These are phyloP conservation scores for Alexandromys fortis DNA, from an alignment of 2,113 vertebrate species.

Conservation along the genomic window DNA sequence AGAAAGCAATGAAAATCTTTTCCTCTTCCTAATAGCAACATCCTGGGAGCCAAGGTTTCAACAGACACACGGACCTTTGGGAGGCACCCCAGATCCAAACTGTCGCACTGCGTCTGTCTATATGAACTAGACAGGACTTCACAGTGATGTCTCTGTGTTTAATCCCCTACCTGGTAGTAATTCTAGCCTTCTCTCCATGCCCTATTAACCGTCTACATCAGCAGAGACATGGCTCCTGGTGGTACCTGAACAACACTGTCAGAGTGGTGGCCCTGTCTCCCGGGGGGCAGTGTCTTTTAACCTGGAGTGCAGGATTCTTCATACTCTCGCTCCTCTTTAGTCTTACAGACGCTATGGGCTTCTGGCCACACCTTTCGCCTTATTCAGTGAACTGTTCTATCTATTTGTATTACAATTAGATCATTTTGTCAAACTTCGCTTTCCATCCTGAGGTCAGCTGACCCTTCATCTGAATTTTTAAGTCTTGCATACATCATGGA, in stretches of 20 bases:
- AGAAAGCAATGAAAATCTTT: no score
- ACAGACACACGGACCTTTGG: not conserved
- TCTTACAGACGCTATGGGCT: not conserved
- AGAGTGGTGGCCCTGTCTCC: not conserved
- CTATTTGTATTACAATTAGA: not conserved
- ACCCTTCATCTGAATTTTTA: not conserved
- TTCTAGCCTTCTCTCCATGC: not conserved
- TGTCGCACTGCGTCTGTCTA: not conserved
- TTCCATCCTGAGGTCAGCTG: not conserved
- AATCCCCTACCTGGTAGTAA: no score
- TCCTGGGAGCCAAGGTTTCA: not conserved
- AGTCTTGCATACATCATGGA: not conserved
- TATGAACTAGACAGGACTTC: not conserved
- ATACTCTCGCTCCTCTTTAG: not conserved
- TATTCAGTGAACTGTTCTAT: not conserved
- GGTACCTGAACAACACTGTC: not conserved
- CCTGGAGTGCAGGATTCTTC: fast-evolving
- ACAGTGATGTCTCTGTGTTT: not conserved
- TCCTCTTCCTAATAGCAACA: not conserved
- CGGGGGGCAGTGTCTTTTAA: not conserved
- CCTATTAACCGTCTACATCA: not conserved
- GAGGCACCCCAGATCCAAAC: not conserved
- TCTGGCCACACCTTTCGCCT: not conserved
- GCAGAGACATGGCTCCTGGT: not conserved
- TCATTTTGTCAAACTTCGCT: not conserved